Percentiles rank a stretch among this genome's conserved stretches.
Evolutionary conservation across 2,888 invertebrate genomes (phyloP).

Genomic region (Hydroisotoma schaefferi): DNA sequence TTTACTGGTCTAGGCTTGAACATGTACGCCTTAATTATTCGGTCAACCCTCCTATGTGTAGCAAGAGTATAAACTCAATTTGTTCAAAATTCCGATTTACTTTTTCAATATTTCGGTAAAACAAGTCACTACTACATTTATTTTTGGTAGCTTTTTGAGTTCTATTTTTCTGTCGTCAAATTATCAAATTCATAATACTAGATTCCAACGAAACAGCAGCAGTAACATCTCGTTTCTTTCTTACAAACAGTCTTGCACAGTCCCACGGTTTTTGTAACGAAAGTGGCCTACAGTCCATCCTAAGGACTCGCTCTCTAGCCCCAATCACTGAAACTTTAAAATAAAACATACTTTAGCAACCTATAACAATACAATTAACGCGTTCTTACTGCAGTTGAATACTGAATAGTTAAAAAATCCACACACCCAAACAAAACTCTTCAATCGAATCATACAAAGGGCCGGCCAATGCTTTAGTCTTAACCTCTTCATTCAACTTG

Average conservation of each 20-base stretch:
- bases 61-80: too few species aligned
- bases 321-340: conserved; percentile 88
- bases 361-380: conserved; percentile 53
- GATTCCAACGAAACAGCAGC: conserved; percentile 39
- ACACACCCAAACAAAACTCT: conserved; percentile 45
- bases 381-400: too few species aligned
- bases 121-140: too few species aligned
- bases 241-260: conserved; percentile 84
- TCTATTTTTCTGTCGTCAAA: too few species aligned
- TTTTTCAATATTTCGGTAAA: too few species aligned
- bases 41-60: too few species aligned
- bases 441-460: conserved; percentile 60
- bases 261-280: conserved; percentile 95
- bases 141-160: too few species aligned
- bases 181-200: conserved; percentile 20
- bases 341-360: conserved; percentile 59
- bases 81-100: too few species aligned
- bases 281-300: conserved; percentile 90
- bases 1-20: too few species aligned
- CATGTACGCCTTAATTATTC: too few species aligned
- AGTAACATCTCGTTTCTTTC: conserved; percentile 44
- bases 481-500: conserved; percentile 89
- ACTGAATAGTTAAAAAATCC: neutral
- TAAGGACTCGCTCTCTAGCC: conserved; percentile 83
- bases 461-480: conserved; percentile 77